These are phyloP conservation scores for Scomber colias DNA, from an alignment of 2,113 vertebrate genomes.

Conservation along the genomic window DNA sequence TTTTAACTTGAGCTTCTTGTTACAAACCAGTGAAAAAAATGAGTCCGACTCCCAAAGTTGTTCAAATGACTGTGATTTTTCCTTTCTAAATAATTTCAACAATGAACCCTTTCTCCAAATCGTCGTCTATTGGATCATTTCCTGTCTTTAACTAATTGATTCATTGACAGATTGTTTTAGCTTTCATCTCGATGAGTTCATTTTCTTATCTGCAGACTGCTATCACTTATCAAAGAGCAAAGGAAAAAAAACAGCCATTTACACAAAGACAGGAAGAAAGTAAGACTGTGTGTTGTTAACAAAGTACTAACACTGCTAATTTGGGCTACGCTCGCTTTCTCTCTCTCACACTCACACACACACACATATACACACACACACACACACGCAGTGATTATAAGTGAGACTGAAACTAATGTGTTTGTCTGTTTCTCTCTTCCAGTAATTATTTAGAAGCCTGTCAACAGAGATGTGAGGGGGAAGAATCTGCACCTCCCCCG, in stretches of 20 bases:
- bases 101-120: neutral
- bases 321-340: neutral
- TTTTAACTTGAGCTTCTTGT: no score
- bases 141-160: neutral
- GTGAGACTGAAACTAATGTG: conserved; percentile 65
- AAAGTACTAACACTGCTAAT: conserved; percentile 24
- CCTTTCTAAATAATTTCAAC: no score
- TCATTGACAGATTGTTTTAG: neutral
- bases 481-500: neutral
- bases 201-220: neutral
- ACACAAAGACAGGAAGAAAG: neutral
- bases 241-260: neutral
- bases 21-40: no score
- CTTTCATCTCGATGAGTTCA: neutral
- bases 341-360: neutral
- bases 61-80: no score
- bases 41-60: no score
- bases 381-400: conserved; percentile 42
- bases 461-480: conserved; percentile 29
- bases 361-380: neutral
- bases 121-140: neutral
- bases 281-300: conserved; percentile 14
- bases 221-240: neutral
- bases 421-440: conserved; percentile 50
- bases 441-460: conserved; percentile 63